Evolutionary conservation across 2,888 invertebrate species (phyloP).

Genomic region (Catocala fraxini): DNA sequence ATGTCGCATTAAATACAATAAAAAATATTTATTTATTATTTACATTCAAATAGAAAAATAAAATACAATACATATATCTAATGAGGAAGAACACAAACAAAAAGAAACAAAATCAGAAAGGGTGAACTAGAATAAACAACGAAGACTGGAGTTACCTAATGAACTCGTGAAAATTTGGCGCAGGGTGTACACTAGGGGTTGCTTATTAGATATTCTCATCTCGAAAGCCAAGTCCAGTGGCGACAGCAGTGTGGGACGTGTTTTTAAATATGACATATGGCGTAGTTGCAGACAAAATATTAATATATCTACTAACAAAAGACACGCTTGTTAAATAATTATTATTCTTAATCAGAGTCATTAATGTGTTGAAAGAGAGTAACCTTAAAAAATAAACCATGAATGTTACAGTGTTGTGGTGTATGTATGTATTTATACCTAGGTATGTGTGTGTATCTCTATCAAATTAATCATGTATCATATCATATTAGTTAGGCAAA

Average conservation of each 20-base stretch:
- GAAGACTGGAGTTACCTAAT: conserved; percentile 75
- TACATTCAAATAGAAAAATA: background rate
- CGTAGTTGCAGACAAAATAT: conserved; percentile 34
- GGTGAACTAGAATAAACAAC: conserved; percentile 76
- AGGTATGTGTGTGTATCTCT: too few relatives aligned
- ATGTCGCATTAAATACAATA: too few relatives aligned
- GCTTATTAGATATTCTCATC: conserved; percentile 77
- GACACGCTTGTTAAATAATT: too few relatives aligned
- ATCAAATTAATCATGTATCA: too few relatives aligned
- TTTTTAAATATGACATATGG: conserved; percentile 58
- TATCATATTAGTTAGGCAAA: too few relatives aligned
- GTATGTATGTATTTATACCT: too few relatives aligned
- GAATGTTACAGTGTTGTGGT: background rate
- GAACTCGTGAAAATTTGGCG: conserved; percentile 76
- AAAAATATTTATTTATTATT: background rate
- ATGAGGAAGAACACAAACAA: conserved; percentile 66
- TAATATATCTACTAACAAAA: conserved; percentile 2
- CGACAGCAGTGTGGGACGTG: conserved; percentile 57
- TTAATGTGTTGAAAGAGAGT: background rate
- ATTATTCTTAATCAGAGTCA: too few relatives aligned
- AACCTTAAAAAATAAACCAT: conserved; percentile 8
- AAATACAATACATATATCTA: conserved; percentile 38
- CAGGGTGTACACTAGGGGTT: conserved; percentile 69
- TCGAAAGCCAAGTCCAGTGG: conserved; percentile 64
- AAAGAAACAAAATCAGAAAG: conserved; percentile 63